These are phyloP conservation scores for Mayetiola destructor DNA, from an alignment of 2,888 invertebrate genomes.

Conservation along the genomic window DNA sequence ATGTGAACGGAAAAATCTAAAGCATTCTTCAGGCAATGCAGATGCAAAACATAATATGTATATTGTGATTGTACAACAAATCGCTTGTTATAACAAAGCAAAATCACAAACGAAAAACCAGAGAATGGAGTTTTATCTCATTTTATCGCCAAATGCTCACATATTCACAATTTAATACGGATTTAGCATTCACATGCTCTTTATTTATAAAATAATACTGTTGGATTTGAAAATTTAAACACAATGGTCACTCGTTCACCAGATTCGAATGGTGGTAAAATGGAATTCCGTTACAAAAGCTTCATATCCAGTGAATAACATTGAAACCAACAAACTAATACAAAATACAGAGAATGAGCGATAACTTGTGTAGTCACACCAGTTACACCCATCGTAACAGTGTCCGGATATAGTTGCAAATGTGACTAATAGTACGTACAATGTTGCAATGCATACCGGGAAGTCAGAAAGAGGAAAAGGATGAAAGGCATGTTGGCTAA, in stretches of 20 bases:
- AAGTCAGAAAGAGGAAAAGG: not conserved
- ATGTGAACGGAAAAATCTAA: not conserved
- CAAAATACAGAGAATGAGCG: slow-evolving; percentile 2
- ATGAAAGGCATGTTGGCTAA: not conserved
- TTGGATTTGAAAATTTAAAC: too few species aligned
- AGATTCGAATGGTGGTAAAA: not conserved
- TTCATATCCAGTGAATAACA: slow-evolving; percentile 5
- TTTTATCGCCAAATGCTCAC: slow-evolving; percentile 10
- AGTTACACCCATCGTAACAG: not conserved
- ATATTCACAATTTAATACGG: slow-evolving; percentile 8
- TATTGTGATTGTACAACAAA: not conserved
- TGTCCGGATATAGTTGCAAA: not conserved
- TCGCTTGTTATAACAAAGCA: slow-evolving; percentile 7
- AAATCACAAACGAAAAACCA: too few species aligned
- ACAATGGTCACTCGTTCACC: not conserved
- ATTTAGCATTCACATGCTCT: not conserved
- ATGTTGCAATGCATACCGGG: not conserved
- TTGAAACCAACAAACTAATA: too few species aligned
- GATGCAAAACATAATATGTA: not conserved
- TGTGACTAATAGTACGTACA: not conserved
- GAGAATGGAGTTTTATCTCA: slow-evolving; percentile 3
- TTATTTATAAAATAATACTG: too few species aligned
- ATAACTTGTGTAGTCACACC: slow-evolving; percentile 2
- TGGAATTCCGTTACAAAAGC: slow-evolving; percentile 5
- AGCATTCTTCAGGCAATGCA: not conserved